These are phyloP conservation scores for Cryptotis parvus DNA, from an alignment of 2,113 vertebrate species.

Conservation along the genomic window DNA sequence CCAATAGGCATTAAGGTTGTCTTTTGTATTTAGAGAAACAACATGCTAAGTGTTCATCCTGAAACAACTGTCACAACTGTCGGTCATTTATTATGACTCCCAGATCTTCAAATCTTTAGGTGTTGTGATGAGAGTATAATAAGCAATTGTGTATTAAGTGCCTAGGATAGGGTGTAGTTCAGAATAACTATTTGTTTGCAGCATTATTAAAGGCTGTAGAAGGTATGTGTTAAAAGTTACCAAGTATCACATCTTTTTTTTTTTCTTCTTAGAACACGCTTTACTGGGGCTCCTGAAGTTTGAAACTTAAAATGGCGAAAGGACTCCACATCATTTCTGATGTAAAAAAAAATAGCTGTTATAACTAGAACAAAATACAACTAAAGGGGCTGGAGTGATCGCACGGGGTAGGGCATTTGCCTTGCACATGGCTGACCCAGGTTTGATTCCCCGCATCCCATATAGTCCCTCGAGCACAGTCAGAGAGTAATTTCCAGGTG, in stretches of 20 bases:
- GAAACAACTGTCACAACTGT: not conserved
- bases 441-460: no score
- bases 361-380: not conserved
- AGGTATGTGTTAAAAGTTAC: not conserved
- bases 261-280: no score
- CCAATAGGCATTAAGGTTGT: not conserved
- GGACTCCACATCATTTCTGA: not conserved
- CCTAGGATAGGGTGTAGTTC: not conserved
- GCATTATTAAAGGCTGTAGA: not conserved
- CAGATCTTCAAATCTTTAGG: not conserved
- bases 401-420: no score
- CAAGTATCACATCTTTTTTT: not conserved
- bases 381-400: no score
- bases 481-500: no score
- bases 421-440: no score
- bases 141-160: not conserved
- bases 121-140: not conserved
- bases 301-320: no score
- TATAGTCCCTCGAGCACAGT: no score
- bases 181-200: not conserved
- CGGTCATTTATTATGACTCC: not conserved
- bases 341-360: not conserved
- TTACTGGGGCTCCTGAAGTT: no score
- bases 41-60: not conserved
- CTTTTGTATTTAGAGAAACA: conserved; percentile 7